Base-by-base conservation (phyloP, 1,140 invertebrate species). In the Melitaea cinxia region DNA sequence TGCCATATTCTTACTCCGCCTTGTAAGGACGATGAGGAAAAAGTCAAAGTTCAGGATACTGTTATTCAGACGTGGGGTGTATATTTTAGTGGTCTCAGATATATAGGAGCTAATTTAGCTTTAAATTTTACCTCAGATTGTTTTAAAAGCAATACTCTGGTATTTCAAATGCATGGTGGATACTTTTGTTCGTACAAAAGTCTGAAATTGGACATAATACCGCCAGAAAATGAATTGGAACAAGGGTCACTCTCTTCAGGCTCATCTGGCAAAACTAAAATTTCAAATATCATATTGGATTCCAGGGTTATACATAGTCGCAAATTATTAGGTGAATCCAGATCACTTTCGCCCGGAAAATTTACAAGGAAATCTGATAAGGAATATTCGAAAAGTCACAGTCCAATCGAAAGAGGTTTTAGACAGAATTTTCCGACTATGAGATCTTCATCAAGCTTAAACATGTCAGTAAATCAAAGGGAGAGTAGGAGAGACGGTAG, bases 91-190 rank as follows among this genome's bases (percentile, higher is more conserved):
- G 96, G 96, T 6, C 91, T 98, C 5, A 91, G 95, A 42, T 96
- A 95, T 70, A 92, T 98, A 21, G 95, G 96, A 21, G 93, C 95
- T 30, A 95, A 95, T 88, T 83, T 95, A 59, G 91, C 93, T n/a
- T 75, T 91, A 59, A 92, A 93, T 68, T 94, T 95, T 78, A 93
- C 95, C 35, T 94, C 95, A 12, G 92, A 92, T 12, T 94, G 94
- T 69, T 95, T 97, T 65, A 93, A 93, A 71, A 87, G 93, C 14
- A 97, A 98, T 80, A 95, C 96, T 56, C 85, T 98, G 54, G 94
- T 98, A 73, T 97, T 98, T 88, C 95, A 96, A 86, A 94, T 98
- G 92, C 95, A 95, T 68, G 96, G 96, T 49, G 96, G 97, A 12
- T 97, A 94, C 75, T 98, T 98, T 85, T 94, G 94, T 47, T 94